Percentiles rank a stretch among this genome's conserved stretches.
phyloP scores from a whole-genome alignment of 2,797 vertebrate species.

The Echiichthys vipera region DNA sequence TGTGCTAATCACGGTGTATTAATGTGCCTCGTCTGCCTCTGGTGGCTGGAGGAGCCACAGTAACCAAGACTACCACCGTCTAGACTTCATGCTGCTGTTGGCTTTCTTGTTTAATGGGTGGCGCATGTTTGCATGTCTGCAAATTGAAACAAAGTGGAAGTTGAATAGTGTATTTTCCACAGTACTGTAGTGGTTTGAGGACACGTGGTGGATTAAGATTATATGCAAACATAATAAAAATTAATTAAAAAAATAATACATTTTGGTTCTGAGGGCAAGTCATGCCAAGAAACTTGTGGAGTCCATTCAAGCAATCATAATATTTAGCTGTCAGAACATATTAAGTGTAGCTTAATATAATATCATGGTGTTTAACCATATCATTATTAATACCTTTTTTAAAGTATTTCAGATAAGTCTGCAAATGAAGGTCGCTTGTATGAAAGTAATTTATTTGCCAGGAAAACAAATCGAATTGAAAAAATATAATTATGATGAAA shows the following conservation, averaged over 20 bases:
- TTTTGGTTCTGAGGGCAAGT: background rate
- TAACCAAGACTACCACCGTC: background rate
- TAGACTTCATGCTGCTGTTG: background rate
- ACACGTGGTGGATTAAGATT: background rate
- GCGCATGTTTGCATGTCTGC: constrained; percentile 30
- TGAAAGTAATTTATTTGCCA: background rate
- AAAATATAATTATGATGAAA: background rate
- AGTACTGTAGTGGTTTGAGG: background rate
- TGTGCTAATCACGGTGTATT: background rate
- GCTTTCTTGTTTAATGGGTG: constrained; percentile 38
- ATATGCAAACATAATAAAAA: background rate
- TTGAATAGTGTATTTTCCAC: background rate
- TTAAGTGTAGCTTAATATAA: background rate
- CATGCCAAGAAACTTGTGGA: background rate
- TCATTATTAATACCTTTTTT: background rate
- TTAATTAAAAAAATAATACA: background rate
- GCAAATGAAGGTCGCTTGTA: background rate
- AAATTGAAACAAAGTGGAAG: background rate
- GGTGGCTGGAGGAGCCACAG: constrained; percentile 44
- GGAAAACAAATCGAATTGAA: background rate
- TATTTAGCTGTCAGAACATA: background rate
- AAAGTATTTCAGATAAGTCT: background rate
- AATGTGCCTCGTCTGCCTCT: constrained; percentile 33
- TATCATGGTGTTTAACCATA: background rate
- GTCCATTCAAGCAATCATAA: background rate